Percentiles rank a stretch among this genome's conserved stretches.
Conservation (phyloP, 2,113 vertebrate species). For the Lagopus leucura region DNA sequence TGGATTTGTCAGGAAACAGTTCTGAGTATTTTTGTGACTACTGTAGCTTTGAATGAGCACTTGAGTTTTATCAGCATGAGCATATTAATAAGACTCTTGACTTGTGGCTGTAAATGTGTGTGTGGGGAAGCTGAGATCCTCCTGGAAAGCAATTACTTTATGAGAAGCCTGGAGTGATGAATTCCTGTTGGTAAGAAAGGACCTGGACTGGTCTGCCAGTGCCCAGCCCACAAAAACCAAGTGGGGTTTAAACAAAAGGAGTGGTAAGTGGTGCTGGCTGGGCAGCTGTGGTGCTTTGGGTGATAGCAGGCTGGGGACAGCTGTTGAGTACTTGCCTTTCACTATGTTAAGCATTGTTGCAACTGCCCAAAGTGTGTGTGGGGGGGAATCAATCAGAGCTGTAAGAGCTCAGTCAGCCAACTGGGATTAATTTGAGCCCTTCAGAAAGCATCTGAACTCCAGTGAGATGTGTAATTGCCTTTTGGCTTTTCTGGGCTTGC, state of each 20-base stretch:
- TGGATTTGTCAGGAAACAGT: background rate
- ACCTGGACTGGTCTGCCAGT: background rate
- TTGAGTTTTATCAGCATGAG: background rate
- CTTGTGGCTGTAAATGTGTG: background rate
- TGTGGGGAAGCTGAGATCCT: background rate
- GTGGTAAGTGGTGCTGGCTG: background rate
- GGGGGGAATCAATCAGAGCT: background rate
- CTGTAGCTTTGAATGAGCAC: background rate
- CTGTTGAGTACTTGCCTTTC: background rate
- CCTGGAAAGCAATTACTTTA: background rate
- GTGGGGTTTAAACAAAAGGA: background rate
- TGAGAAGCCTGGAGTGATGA: background rate
- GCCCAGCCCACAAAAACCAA: background rate
- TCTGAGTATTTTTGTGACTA: background rate
- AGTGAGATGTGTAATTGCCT: background rate
- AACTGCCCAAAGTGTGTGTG: background rate
- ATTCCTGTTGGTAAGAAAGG: background rate
- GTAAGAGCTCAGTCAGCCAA: background rate
- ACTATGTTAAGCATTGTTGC: background rate
- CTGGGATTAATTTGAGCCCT: background rate
- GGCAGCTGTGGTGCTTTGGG: background rate
- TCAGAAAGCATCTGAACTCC: conserved; percentile 21
- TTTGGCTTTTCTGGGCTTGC: background rate
- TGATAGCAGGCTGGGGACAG: background rate
- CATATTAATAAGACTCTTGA: background rate